Evolutionary conservation across 2,888 invertebrate genomes (phyloP).

Genomic region (Gari tellinella): DNA sequence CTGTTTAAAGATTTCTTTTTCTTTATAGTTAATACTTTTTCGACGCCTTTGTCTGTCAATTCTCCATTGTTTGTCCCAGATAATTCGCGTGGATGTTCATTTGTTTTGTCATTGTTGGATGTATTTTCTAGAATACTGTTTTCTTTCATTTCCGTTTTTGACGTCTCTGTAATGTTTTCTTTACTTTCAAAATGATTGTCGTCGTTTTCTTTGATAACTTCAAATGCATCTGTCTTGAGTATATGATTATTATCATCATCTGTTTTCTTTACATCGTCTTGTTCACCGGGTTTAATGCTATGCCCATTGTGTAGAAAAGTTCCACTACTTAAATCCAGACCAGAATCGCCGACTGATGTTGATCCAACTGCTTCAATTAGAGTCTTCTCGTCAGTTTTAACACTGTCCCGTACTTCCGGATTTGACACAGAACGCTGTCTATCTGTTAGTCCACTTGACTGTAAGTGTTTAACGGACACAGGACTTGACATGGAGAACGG

Average conservation of each 20-base stretch:
- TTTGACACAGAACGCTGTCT: constrained; percentile 65
- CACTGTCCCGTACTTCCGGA: constrained; percentile 62
- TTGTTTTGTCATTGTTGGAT: no score
- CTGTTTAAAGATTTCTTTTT: no score
- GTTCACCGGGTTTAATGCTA: not conserved
- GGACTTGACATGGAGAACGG: constrained; percentile 78
- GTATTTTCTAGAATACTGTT: not conserved
- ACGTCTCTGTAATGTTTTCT: not conserved
- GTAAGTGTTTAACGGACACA: constrained; percentile 63
- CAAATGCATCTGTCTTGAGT: not conserved
- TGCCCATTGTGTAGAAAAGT: not conserved
- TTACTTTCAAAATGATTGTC: not conserved
- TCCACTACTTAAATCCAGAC: constrained; percentile 68
- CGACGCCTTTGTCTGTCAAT: no score
- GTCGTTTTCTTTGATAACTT: constrained; percentile 1
- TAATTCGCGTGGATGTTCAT: no score
- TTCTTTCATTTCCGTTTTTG: not conserved
- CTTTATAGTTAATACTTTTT: no score
- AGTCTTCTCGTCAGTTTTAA: constrained; percentile 10
- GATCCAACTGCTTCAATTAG: constrained; percentile 35
- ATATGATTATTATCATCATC: not conserved
- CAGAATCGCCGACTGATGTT: constrained; percentile 70
- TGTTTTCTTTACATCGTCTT: not conserved
- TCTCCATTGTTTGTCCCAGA: no score
- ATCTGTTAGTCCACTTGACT: constrained; percentile 34